Conservation (phyloP, 1,140 invertebrate genomes). For the Brachystomella parvula region DNA sequence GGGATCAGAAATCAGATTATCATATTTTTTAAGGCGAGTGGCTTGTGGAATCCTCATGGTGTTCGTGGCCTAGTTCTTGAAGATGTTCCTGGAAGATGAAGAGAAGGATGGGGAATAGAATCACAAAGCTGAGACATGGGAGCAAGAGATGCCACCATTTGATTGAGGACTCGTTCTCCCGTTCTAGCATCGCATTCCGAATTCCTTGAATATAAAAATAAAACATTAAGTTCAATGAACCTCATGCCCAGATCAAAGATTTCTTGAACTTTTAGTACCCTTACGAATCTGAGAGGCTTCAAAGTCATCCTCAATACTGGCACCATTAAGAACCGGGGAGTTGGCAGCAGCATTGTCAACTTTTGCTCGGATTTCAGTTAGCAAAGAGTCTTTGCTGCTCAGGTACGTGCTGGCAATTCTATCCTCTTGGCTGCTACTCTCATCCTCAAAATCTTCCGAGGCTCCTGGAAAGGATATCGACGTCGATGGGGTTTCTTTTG, state of each 20-base stretch:
- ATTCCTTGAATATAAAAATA: background rate
- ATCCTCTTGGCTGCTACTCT: background rate
- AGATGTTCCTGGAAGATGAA: slow-evolving; percentile 29
- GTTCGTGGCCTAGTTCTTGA: background rate
- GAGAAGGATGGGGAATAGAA: slow-evolving; percentile 31
- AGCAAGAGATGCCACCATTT: slow-evolving; percentile 36
- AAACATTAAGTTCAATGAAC: background rate
- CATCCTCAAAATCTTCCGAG: background rate
- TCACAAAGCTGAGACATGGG: slow-evolving; percentile 31
- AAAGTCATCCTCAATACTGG: background rate
- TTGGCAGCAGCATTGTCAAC: slow-evolving; percentile 30
- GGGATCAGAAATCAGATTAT: too few species aligned
- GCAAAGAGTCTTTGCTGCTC: slow-evolving; percentile 26
- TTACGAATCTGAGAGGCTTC: slow-evolving; percentile 25
- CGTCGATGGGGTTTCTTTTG: background rate
- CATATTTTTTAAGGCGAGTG: too few species aligned
- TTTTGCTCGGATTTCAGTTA: slow-evolving; percentile 34
- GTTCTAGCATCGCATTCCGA: background rate
- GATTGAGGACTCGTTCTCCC: slow-evolving; percentile 9
- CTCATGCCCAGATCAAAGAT: background rate
- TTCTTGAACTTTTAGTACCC: slow-evolving; percentile 8
- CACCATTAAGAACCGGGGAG: slow-evolving; percentile 30
- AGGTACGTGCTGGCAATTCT: slow-evolving; percentile 14
- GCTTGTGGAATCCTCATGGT: background rate
- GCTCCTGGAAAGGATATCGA: background rate